These are phyloP conservation scores for Chaenodraco wilsoni DNA, from an alignment of 2,797 vertebrate genomes.

Conservation along the genomic window DNA sequence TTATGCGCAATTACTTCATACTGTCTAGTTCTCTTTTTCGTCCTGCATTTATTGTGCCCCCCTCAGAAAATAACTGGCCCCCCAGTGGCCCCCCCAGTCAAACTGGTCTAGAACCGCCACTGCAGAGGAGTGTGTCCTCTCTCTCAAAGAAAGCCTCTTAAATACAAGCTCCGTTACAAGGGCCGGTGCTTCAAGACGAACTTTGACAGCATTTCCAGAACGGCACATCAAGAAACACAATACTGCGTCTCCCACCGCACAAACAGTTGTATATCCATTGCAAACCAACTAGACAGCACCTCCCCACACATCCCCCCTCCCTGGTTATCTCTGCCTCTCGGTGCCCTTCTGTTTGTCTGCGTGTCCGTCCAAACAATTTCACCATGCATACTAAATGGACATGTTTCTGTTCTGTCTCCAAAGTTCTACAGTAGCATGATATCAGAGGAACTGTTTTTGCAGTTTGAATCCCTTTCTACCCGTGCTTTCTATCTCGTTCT, in stretches of 20 bases:
- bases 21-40: too few relatives aligned
- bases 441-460: conserved; percentile 49
- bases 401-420: conserved; percentile 46
- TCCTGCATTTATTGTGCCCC: too few relatives aligned
- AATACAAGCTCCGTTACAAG: conserved; percentile 42
- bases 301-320: conserved; percentile 5
- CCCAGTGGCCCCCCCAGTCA: too few relatives aligned
- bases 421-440: conserved; percentile 50
- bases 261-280: conserved; percentile 34
- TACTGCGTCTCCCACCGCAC: conserved; percentile 15
- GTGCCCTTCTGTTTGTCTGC: conserved; percentile 41
- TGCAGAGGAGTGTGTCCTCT: conserved; percentile 9
- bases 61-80: too few relatives aligned
- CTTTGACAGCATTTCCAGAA: conserved; percentile 58
- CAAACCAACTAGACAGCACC: conserved; percentile 34
- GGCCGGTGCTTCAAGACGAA: conserved; percentile 58
- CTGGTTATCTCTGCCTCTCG: conserved; percentile 52
- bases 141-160: conserved; percentile 37
- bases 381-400: conserved; percentile 55
- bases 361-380: conserved; percentile 49
- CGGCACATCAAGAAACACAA: conserved; percentile 49
- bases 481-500: conserved; percentile 60
- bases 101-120: too few relatives aligned
- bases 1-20: too few relatives aligned
- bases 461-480: conserved; percentile 38